These are phyloP conservation scores for Daphoenositta chrysoptera DNA, from an alignment of 2,113 vertebrate species.

Conservation along the genomic window DNA sequence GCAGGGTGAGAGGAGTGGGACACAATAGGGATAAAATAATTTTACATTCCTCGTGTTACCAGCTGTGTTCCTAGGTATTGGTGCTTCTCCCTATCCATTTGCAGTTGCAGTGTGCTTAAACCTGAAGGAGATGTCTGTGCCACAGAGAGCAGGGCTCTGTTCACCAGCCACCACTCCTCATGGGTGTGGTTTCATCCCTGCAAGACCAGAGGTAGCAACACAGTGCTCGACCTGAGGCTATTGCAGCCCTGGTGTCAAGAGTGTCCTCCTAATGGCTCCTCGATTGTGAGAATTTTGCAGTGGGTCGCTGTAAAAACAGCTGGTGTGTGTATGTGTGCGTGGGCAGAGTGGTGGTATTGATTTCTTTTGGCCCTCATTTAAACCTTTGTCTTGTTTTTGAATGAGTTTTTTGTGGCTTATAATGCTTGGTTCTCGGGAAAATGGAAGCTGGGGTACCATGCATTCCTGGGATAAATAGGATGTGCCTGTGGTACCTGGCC, in stretches of 20 bases:
- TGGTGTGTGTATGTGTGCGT: background rate
- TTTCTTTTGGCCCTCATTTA: background rate
- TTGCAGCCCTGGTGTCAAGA: background rate
- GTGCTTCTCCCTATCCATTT: background rate
- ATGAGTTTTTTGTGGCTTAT: background rate
- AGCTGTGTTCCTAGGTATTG: background rate
- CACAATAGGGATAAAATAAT: background rate
- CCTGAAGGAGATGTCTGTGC: background rate
- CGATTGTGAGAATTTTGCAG: conserved; percentile 21
- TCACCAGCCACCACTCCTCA: background rate
- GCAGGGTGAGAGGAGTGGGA: background rate
- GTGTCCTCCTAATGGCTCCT: background rate
- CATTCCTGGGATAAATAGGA: background rate
- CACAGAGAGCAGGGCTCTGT: background rate
- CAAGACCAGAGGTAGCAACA: background rate
- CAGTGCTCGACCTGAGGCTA: background rate
- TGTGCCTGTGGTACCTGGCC: background rate
- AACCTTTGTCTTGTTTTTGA: background rate
- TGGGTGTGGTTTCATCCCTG: background rate
- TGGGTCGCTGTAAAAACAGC: conserved; percentile 30
- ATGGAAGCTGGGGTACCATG: background rate
- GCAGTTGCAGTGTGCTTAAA: background rate
- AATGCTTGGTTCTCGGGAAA: background rate
- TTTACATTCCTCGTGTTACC: background rate
- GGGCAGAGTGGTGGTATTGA: background rate